Evolutionary conservation across 2,888 invertebrate genomes (phyloP).

Genomic region (Dusona sp.): DNA sequence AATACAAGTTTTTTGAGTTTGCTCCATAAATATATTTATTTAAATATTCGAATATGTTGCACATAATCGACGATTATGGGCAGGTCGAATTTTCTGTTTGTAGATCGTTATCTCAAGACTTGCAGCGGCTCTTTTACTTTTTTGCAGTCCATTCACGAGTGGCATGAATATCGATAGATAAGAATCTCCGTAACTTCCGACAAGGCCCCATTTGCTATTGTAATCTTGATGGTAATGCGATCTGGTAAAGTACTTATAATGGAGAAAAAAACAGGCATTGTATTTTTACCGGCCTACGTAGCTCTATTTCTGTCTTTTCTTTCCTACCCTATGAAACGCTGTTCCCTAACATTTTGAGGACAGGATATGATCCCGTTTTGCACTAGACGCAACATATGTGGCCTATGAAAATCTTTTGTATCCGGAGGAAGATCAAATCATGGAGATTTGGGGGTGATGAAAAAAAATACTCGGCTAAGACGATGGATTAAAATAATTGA

Average conservation of each 20-base stretch:
- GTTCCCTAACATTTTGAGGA: constrained; percentile 73
- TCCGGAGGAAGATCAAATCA: constrained; percentile 49
- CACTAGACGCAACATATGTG: constrained; percentile 78
- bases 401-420: constrained; percentile 73
- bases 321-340: constrained; percentile 24
- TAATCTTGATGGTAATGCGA: constrained; percentile 76
- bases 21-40: background rate
- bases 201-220: constrained; percentile 60
- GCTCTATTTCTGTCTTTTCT: constrained; percentile 53
- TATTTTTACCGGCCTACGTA: constrained; percentile 40
- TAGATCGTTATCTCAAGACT: constrained; percentile 35
- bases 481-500: constrained; percentile 1
- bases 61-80: background rate
- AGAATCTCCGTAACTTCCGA: constrained; percentile 66
- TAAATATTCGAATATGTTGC: background rate
- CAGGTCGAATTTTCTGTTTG: background rate
- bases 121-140: constrained; percentile 44
- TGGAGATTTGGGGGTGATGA: constrained; percentile 35
- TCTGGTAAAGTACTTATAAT: constrained; percentile 79
- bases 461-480: background rate
- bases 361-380: constrained; percentile 82
- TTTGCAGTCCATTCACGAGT: constrained; percentile 51
- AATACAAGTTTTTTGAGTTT: background rate
- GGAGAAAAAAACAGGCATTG: constrained; percentile 72
- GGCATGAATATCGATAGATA: constrained; percentile 62